These are phyloP conservation scores for Hystrix cristata DNA, from an alignment of 2,113 vertebrate genomes.

Conservation along the genomic window DNA sequence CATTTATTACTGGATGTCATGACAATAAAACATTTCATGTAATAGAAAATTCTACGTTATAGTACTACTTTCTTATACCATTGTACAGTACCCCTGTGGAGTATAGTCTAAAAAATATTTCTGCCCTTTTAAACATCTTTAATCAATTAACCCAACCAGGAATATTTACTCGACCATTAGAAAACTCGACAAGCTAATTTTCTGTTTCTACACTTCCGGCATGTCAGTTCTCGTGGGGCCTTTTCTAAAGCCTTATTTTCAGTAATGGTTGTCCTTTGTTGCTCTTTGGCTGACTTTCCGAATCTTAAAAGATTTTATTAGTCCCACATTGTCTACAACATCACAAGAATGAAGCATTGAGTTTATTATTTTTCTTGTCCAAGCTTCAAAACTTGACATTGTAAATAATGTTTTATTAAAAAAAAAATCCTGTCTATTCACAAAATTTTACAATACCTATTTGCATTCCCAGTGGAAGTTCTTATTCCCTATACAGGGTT, in stretches of 20 bases:
- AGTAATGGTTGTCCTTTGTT: neutral
- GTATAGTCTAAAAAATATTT: neutral
- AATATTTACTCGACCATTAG: neutral
- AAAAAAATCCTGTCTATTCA: neutral
- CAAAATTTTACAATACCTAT: neutral
- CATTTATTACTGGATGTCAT: neutral
- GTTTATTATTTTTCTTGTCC: neutral
- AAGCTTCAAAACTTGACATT: slow-evolving; percentile 27
- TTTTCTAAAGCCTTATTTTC: neutral
- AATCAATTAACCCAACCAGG: neutral
- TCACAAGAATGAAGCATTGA: neutral
- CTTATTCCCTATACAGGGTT: neutral
- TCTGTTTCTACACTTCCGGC: neutral
- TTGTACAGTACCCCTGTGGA: neutral
- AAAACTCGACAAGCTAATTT: slow-evolving; percentile 9
- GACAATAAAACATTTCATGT: neutral
- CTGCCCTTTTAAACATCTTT: neutral
- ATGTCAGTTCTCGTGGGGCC: neutral
- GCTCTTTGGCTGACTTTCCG: neutral
- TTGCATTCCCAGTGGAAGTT: neutral
- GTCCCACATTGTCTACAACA: neutral
- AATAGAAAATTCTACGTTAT: neutral
- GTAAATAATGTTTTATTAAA: neutral
- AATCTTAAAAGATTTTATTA: slow-evolving; percentile 29
- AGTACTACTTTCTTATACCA: neutral